A percentile compares a stretch with the other conserved stretches of the same genome.
phyloP scores from a whole-genome alignment of 2,797 vertebrate species.

The Glossophaga mutica region DNA sequence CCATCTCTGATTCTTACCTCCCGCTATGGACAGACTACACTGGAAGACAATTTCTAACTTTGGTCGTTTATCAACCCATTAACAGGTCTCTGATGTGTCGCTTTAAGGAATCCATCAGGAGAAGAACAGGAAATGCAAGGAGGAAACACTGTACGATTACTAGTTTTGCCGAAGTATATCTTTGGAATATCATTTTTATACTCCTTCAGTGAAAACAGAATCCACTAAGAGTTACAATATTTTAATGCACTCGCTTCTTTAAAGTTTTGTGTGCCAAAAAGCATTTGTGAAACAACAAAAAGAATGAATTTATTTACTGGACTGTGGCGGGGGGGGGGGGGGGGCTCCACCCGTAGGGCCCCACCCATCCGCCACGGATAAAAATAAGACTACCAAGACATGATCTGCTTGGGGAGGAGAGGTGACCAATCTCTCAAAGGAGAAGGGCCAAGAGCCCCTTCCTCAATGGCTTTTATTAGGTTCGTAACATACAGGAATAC shows the following conservation, averaged over 20 bases:
- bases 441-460: too few species aligned
- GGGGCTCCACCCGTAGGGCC: too few species aligned
- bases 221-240: not conserved
- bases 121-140: not conserved
- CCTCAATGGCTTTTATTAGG: too few species aligned
- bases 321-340: too few species aligned
- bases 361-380: too few species aligned
- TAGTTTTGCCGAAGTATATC: not conserved
- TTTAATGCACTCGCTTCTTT: not conserved
- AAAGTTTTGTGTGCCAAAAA: not conserved
- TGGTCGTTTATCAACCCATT: not conserved
- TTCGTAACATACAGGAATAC: too few species aligned
- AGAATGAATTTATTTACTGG: not conserved
- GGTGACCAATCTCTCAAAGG: too few species aligned
- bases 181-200: not conserved
- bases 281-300: not conserved
- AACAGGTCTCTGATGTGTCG: not conserved
- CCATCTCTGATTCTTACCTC: not conserved
- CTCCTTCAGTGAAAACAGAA: not conserved
- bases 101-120: conserved; percentile 18
- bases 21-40: not conserved
- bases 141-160: not conserved
- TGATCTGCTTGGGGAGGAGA: too few species aligned
- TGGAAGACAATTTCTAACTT: not conserved
- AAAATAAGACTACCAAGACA: too few species aligned